These are phyloP conservation scores for Helicoverpa zea DNA, from an alignment of 1,140 invertebrate genomes.

Conservation along the genomic window DNA sequence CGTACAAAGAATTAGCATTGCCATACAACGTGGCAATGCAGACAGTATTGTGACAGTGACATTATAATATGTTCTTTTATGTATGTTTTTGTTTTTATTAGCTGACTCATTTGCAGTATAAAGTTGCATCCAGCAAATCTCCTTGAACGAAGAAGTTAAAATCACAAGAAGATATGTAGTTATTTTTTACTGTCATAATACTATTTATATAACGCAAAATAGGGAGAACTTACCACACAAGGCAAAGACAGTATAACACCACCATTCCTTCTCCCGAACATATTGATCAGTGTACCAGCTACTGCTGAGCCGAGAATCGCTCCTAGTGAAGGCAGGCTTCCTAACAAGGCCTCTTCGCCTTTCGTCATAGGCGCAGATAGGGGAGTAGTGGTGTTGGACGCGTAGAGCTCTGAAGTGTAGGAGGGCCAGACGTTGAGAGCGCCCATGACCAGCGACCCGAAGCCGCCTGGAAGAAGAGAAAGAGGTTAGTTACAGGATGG, in stretches of 20 bases:
- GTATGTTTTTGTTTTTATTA: too few species aligned
- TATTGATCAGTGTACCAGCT: slow-evolving; percentile 85
- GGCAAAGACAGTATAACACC: slow-evolving; percentile 84
- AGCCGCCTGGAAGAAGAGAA: slow-evolving; percentile 60
- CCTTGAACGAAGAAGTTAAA: too few species aligned
- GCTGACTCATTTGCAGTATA: too few species aligned
- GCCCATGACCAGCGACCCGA: slow-evolving; percentile 61
- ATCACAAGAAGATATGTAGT: too few species aligned
- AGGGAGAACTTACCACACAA: slow-evolving; percentile 86
- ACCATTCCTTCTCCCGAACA: slow-evolving; percentile 87
- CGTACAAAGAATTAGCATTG: too few species aligned
- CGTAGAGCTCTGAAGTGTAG: slow-evolving; percentile 62
- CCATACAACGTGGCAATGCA: too few species aligned
- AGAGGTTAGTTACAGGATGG: too few species aligned
- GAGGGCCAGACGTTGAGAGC: slow-evolving; percentile 70
- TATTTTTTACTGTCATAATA: too few species aligned
- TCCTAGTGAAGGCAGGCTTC: slow-evolving; percentile 82
- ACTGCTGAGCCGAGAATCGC: slow-evolving; percentile 82
- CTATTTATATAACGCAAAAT: too few species aligned
- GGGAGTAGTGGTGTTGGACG: slow-evolving; percentile 57
- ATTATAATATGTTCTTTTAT: too few species aligned
- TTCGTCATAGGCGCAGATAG: slow-evolving; percentile 62
- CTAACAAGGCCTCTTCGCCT: slow-evolving; percentile 68
- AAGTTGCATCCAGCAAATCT: too few species aligned
- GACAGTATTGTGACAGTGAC: too few species aligned